These are phyloP conservation scores for Alaudala cheleensis DNA, from an alignment of 2,113 vertebrate species.

Conservation along the genomic window DNA sequence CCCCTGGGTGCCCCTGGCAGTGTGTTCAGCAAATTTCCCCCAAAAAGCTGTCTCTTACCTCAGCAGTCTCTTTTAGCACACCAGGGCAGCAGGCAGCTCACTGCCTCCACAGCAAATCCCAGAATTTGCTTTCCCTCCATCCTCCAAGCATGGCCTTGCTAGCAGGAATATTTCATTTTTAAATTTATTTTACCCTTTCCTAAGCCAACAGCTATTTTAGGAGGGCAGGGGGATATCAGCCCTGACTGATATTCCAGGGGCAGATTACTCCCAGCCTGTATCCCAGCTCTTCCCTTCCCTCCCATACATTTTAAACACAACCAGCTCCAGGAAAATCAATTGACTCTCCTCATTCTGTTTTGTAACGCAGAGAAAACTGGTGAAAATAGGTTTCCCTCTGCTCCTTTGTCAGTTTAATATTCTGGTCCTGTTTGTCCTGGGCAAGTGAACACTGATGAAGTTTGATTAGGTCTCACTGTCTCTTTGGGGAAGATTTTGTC, in stretches of 20 bases:
- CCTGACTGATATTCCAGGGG: background rate
- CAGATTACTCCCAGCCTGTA: background rate
- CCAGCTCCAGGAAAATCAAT: background rate
- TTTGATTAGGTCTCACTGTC: constrained; percentile 3
- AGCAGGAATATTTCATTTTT: background rate
- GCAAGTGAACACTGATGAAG: background rate
- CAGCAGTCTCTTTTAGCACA: background rate
- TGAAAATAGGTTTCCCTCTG: background rate
- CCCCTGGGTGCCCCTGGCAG: background rate
- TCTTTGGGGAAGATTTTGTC: constrained; percentile 22
- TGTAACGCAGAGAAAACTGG: background rate
- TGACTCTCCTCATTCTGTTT: background rate
- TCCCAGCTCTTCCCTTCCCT: background rate
- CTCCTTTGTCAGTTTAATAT: constrained; percentile 3
- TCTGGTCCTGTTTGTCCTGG: background rate
- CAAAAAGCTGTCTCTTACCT: background rate
- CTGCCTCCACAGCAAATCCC: background rate
- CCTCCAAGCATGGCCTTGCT: background rate
- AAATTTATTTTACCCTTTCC: background rate
- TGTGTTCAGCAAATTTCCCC: background rate
- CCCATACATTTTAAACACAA: background rate
- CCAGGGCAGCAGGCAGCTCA: background rate
- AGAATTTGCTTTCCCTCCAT: background rate
- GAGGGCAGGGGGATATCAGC: background rate
- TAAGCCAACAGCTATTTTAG: background rate